Base-by-base conservation (phyloP, 2,113 vertebrate genomes). In the Rhinichthys klamathensis region DNA sequence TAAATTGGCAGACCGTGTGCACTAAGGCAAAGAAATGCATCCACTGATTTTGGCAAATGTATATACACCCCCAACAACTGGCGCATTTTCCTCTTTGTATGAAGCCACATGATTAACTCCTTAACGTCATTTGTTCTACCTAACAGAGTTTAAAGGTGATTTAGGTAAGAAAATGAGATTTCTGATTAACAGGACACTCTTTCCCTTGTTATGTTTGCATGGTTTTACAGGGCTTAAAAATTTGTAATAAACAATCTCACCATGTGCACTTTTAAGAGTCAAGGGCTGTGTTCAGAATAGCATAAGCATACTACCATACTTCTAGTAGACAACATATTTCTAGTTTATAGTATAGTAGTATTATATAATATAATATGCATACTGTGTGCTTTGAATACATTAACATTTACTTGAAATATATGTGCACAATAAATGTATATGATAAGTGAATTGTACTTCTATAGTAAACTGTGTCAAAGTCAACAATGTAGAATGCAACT, bases 11-110 rank as follows among this genome's bases (percentile, higher is more conserved):
- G 44, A 44, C 58, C 54, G 61, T 54, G 44, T 56, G 46, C 8
- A 69, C 35, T 16, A 9, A n/a, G 30, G 32, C 32, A 30, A 41
- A 65, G 16, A 75, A 86, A 74, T 32, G 41, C 54, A 73, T 44
- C 69, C 51, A 60, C 23, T 73, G 69, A 72, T 63, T 85, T 79
- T 72, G 73, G 49, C 16, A 44, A 80, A 21, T 27, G 11, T 81
- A 38, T 86, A 11, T 86, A 81, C 84, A 85, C 32, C 30, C 16
- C 27, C 30, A 69, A 32, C 10, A 32, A 25, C 21, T 51, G 35
- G 13, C 77, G 15, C 56, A 44, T 27, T 27, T 44, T 61, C 58
- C 35, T n/a, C 12, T 61, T 58, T 63, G 13, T 80, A 16, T 80
- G 77, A 80, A 44, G 56, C 35, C 61, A 51, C 25, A 67, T 16